These are phyloP conservation scores for Alectoris magna DNA, from an alignment of 2,797 vertebrate species.

Conservation along the genomic window DNA sequence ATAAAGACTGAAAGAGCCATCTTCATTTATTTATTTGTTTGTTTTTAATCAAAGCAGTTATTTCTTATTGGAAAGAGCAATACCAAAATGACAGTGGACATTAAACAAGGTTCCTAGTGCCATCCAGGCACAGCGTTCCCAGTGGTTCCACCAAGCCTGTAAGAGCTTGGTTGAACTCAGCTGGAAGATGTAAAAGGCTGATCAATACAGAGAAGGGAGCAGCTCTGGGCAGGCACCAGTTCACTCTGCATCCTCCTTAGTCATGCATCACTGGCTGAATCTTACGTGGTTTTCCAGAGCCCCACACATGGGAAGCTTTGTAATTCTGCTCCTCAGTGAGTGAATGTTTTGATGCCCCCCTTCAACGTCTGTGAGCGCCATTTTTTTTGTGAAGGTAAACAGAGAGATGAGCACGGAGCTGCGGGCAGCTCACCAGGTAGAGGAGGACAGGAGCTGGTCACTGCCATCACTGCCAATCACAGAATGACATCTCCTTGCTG, in stretches of 20 bases:
- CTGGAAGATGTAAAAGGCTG: neutral
- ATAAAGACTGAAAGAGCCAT: neutral
- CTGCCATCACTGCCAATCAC: neutral
- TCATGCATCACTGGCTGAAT: neutral
- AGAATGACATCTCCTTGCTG: neutral
- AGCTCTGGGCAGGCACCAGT: neutral
- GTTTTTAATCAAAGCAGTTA: neutral
- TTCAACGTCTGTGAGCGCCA: fast-evolving
- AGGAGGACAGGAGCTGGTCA: neutral
- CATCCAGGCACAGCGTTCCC: neutral
- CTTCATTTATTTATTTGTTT: neutral
- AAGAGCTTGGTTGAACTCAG: neutral
- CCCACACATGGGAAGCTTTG: too few relatives aligned
- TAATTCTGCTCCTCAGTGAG: neutral
- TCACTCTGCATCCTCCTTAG: neutral
- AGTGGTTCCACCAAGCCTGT: neutral
- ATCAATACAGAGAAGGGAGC: neutral
- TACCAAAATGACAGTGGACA: neutral
- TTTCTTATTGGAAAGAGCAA: neutral
- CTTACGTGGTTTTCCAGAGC: neutral
- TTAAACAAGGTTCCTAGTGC: neutral
- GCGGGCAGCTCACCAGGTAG: neutral
- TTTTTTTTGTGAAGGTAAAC: neutral
- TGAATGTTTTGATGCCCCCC: too few relatives aligned
- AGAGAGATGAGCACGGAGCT: neutral